Percentiles rank a stretch among this genome's conserved stretches.
Conservation (phyloP, 2,797 vertebrate species). For the Pseudotriccus pelzelni region DNA sequence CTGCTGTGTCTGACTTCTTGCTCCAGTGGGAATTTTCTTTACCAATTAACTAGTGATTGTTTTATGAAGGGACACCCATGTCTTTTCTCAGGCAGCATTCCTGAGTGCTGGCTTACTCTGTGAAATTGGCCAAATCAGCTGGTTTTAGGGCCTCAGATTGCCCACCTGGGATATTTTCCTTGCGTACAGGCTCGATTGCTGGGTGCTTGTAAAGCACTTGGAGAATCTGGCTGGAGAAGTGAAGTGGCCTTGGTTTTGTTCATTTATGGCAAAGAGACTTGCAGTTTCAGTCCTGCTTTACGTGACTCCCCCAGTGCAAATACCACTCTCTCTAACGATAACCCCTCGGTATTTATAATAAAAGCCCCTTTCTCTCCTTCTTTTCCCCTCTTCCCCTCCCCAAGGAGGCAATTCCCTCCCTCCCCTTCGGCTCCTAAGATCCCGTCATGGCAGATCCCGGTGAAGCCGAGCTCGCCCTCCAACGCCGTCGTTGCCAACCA, state of each 20-base stretch:
- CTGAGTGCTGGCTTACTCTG: background rate
- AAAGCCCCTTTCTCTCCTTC: slow-evolving; percentile 27
- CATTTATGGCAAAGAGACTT: slow-evolving; percentile 14
- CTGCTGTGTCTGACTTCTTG: background rate
- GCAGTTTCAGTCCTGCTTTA: background rate
- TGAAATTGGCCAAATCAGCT: background rate
- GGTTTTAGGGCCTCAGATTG: background rate
- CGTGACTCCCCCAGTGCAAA: background rate
- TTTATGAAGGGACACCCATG: background rate
- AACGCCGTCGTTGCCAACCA: slow-evolving; percentile 81
- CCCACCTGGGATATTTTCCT: background rate
- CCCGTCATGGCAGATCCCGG: slow-evolving; percentile 94
- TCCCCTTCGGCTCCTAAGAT: slow-evolving; percentile 92
- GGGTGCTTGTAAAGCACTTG: slow-evolving; percentile 23
- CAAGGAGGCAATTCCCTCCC: slow-evolving; percentile 94
- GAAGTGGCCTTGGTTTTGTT: slow-evolving; percentile 29
- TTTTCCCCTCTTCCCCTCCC: background rate
- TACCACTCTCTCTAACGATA: background rate
- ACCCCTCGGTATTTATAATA: slow-evolving; percentile 1
- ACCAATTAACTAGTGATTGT: background rate
- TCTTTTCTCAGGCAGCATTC: background rate
- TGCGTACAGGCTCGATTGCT: background rate
- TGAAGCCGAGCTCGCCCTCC: slow-evolving; percentile 85
- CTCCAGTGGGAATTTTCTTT: slow-evolving; percentile 26
- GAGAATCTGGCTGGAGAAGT: slow-evolving; percentile 9